These are phyloP conservation scores for Chymomyza fuscimana DNA, from an alignment of 2,888 invertebrate species.

Conservation along the genomic window DNA sequence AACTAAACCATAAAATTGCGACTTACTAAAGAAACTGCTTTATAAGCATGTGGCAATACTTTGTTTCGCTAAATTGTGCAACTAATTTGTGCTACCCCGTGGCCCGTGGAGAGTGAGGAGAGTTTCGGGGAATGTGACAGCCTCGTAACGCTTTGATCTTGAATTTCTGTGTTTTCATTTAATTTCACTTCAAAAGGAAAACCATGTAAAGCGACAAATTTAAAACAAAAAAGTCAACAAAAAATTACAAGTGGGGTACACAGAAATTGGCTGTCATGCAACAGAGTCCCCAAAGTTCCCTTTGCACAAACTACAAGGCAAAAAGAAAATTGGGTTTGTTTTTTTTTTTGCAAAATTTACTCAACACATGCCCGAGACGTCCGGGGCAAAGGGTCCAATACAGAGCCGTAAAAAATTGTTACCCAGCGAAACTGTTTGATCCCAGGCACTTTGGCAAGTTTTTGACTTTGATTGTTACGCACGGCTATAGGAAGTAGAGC, in stretches of 20 bases:
- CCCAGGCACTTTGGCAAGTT: conserved; percentile 34
- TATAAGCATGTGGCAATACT: not conserved
- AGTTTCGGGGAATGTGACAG: not conserved
- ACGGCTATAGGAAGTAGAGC: conserved; percentile 6
- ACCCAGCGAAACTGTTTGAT: not conserved
- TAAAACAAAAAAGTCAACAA: not conserved
- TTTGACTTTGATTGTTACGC: conserved; percentile 32
- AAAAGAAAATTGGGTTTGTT: not conserved
- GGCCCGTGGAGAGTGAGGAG: not conserved
- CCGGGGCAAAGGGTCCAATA: not conserved
- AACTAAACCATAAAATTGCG: not conserved
- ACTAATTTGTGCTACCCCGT: not conserved
- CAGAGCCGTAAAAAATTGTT: conserved; percentile 1
- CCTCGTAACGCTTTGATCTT: conserved; percentile 42
- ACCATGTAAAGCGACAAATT: conserved; percentile 1
- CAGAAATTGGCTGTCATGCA: not conserved
- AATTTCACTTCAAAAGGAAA: conserved; percentile 17
- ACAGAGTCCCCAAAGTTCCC: not conserved
- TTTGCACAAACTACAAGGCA: not conserved
- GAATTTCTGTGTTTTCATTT: conserved; percentile 15
- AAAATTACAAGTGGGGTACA: not conserved
- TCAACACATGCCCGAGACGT: not conserved
- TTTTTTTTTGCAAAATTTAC: not conserved
- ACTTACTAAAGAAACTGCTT: not conserved
- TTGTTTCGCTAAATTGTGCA: not conserved